phyloP scores from a whole-genome alignment of 2,888 invertebrate genomes.

The Hyalella azteca region DNA sequence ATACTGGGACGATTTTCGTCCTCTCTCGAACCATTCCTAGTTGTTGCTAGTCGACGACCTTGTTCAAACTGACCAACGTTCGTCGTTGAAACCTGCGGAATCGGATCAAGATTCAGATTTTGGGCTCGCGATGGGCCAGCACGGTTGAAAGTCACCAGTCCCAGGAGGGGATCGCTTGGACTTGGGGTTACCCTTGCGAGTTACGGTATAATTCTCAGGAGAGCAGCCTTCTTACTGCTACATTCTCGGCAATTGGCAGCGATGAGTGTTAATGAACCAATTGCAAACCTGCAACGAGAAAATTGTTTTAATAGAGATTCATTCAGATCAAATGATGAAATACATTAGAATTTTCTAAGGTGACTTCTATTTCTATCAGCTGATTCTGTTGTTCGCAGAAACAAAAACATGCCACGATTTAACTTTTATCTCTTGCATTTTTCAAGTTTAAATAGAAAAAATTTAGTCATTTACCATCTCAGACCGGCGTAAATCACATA shows the following conservation, averaged over 20 bases:
- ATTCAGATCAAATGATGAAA: too few species aligned
- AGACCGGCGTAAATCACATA: too few species aligned
- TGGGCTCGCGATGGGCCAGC: slow-evolving; percentile 43
- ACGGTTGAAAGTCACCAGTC: too few species aligned
- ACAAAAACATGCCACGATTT: too few species aligned
- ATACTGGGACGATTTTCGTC: not conserved
- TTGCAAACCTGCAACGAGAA: slow-evolving; percentile 89
- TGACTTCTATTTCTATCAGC: too few species aligned
- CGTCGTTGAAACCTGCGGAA: not conserved
- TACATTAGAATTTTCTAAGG: too few species aligned
- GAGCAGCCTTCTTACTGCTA: slow-evolving; percentile 90
- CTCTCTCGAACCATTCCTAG: not conserved
- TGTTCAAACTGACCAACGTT: not conserved
- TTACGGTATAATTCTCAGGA: slow-evolving; percentile 88
- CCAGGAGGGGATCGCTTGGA: slow-evolving; percentile 46
- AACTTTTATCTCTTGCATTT: too few species aligned
- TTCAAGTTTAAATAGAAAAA: too few species aligned
- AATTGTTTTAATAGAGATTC: too few species aligned
- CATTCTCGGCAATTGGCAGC: slow-evolving; percentile 91
- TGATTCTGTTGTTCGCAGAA: too few species aligned
- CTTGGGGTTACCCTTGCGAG: slow-evolving; percentile 76
- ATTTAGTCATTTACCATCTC: too few species aligned
- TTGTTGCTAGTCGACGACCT: slow-evolving; percentile 18
- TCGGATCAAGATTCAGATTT: slow-evolving; percentile 36
- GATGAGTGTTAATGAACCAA: slow-evolving; percentile 94